These are phyloP conservation scores for Sarotherodon lohbergeri DNA, from an alignment of 2,113 vertebrate species.

Conservation along the genomic window DNA sequence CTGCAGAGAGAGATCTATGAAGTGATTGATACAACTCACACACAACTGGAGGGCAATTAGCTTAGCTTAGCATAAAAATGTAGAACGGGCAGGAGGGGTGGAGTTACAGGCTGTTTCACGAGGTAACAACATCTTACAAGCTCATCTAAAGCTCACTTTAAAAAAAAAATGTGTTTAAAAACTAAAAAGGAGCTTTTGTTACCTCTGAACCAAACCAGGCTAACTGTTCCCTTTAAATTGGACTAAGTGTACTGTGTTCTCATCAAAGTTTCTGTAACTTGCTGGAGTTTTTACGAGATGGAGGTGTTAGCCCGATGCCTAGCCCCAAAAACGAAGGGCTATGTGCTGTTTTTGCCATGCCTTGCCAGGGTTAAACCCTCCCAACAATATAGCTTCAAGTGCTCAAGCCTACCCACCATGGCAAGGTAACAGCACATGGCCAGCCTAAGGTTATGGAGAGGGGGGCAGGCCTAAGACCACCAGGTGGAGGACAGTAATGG, in stretches of 20 bases:
- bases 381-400: neutral
- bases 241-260: neutral
- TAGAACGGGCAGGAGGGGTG: neutral
- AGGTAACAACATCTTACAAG: neutral
- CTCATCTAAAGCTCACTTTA: neutral
- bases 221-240: neutral
- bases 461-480: neutral
- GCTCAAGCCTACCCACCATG: neutral
- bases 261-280: neutral
- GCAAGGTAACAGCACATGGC: neutral
- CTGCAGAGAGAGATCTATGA: neutral
- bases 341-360: neutral
- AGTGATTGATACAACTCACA: neutral
- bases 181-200: neutral
- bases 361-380: neutral
- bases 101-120: neutral
- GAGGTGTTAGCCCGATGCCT: neutral
- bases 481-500: neutral
- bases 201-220: fast-evolving
- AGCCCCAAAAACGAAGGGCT: neutral
- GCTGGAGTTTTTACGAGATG: neutral
- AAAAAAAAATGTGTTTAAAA: neutral
- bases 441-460: neutral
- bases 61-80: neutral
- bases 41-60: neutral